Base-by-base conservation (phyloP, 2,113 vertebrate genomes). In the Melanostigma gelatinosum region DNA sequence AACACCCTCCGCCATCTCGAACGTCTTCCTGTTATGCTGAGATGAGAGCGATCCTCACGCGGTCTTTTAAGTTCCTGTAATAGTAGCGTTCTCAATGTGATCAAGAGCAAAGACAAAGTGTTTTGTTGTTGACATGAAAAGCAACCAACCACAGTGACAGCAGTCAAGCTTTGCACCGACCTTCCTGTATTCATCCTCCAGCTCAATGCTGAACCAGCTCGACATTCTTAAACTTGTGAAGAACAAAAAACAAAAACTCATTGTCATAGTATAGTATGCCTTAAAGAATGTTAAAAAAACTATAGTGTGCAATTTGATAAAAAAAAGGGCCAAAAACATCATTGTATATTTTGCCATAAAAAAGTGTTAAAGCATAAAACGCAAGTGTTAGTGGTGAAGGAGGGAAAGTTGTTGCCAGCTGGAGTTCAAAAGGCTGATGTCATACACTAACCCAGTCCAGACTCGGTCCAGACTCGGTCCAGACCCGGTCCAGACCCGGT, bases 111-210 rank as follows among this genome's bases (percentile, higher is more conserved):
- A n/a, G 62, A 40, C 69, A 40, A 20, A 24, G 55, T 22, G 1
- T 42, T 36, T 42, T 27, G 11, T 54, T 75, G 70, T 72, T 55
- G 60, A 66, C 16, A 48, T 52, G 46, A 70, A 65, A 64, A 71
- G 64, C 8, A 15, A 75, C 57, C 76, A 65, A 72, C 76, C 83
- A 83, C 74, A 80, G 2, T 27, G 22, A 38, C 7, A 16, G 48
- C 12, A 22, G 34, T 22, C 34, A 36, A 44, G 24, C 40, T 64
- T 52, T 24, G 6, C 29, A 54, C 9, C 46, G 50, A 38, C 15
- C 6, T 1, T 27, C 15, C 61, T 29, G 9, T 27, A 57, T 44
- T 44, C 54, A 4, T 9, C 4, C 10, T 73, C 18, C 6, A 22
- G 54, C 36, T 71, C n/a, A 42, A n/a, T 22, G 27, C 46, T 12